Conservation (phyloP, 1,140 invertebrate genomes). For the Drosophila gunungcola region DNA sequence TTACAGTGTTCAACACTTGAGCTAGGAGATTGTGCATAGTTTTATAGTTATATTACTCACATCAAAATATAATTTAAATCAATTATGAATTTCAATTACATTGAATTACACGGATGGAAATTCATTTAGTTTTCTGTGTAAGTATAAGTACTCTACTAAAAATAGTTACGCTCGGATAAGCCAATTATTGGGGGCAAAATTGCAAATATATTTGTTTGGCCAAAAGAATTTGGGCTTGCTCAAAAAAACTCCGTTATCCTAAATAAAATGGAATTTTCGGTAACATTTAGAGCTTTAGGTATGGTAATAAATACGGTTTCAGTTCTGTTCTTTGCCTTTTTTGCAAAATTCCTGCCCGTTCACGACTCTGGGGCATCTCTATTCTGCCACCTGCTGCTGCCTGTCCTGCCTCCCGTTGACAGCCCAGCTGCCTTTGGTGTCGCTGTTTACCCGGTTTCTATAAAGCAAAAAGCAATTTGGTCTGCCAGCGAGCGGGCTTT, state of each 20-base stretch:
- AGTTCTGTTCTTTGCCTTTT: background rate
- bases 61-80: too few species aligned
- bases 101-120: background rate
- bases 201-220: too few species aligned
- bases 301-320: too few species aligned
- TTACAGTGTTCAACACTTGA: too few species aligned
- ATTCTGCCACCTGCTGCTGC: conserved; percentile 47
- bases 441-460: conserved; percentile 23
- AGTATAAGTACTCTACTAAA: background rate
- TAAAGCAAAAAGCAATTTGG: conserved; percentile 76
- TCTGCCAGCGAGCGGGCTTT: conserved; percentile 43
- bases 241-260: too few species aligned
- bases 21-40: too few species aligned
- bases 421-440: conserved; percentile 8
- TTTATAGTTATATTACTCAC: too few species aligned
- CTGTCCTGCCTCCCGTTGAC: conserved; percentile 24
- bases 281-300: too few species aligned
- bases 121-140: background rate
- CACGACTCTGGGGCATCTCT: conserved; percentile 45
- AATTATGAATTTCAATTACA: too few species aligned
- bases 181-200: background rate
- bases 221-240: too few species aligned
- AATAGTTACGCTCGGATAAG: background rate
- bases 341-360: conserved; percentile 1
- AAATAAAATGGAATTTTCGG: too few species aligned